phyloP scores from a whole-genome alignment of 2,797 vertebrate genomes.

The Tragopan temminckii region DNA sequence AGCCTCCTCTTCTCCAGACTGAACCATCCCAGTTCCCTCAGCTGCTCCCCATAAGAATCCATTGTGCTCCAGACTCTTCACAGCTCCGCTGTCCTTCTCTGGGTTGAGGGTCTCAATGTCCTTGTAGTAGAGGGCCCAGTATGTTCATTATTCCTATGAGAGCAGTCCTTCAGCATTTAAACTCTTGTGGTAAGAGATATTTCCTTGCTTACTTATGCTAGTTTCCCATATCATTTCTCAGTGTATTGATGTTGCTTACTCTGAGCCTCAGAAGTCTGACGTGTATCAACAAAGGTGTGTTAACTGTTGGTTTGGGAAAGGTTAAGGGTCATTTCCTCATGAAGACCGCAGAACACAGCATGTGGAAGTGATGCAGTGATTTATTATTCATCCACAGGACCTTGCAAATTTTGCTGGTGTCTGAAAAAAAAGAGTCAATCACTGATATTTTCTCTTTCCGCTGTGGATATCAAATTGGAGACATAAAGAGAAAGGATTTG shows the following conservation, averaged over 20 bases:
- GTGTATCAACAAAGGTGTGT: background rate
- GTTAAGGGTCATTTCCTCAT: background rate
- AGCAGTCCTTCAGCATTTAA: conserved; percentile 2
- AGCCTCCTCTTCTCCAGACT: too few relatives aligned
- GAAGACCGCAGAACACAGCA: background rate
- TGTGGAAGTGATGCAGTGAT: conserved; percentile 4
- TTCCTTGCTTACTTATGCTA: conserved; percentile 12
- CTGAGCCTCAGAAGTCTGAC: background rate
- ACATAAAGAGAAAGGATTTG: background rate
- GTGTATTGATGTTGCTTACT: background rate
- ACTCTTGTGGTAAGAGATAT: conserved; percentile 8
- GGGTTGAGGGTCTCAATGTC: too few relatives aligned
- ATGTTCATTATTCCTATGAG: background rate
- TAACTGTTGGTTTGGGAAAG: background rate
- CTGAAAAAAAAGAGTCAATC: background rate
- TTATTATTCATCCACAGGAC: background rate
- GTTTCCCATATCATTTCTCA: conserved; percentile 28
- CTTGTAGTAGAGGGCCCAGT: too few relatives aligned
- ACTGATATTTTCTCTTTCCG: background rate
- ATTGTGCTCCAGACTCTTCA: too few relatives aligned
- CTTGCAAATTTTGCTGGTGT: background rate
- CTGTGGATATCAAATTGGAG: background rate
- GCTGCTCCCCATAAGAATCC: too few relatives aligned
- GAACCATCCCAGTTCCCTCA: too few relatives aligned
- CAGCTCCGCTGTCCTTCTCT: too few relatives aligned